Evolutionary conservation across 2,888 invertebrate species (phyloP).

Genomic region (Phortica magna): DNA sequence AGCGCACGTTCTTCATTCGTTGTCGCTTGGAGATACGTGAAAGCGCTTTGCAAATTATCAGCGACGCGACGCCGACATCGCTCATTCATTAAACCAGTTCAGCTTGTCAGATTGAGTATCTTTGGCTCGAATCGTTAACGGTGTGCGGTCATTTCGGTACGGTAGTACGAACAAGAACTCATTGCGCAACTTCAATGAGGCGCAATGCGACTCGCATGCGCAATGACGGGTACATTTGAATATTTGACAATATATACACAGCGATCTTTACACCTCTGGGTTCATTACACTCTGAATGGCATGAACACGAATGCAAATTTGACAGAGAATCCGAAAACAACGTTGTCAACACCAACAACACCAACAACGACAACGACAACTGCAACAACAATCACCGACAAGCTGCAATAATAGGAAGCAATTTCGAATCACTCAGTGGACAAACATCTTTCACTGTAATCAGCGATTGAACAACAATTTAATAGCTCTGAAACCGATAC

Average conservation of each 20-base stretch:
- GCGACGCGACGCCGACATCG: neutral
- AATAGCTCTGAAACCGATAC: conserved; percentile 17
- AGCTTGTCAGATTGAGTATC: neutral
- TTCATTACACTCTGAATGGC: neutral
- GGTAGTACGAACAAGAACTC: neutral
- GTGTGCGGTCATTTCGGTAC: neutral
- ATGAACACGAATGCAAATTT: neutral
- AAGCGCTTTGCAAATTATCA: neutral
- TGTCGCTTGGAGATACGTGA: neutral
- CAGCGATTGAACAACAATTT: conserved; percentile 2
- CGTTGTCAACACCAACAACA: neutral
- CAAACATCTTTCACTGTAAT: conserved; percentile 32
- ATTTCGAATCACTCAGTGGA: conserved; percentile 12
- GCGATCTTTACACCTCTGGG: neutral
- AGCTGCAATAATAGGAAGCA: neutral
- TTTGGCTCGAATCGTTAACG: neutral
- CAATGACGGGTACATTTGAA: neutral
- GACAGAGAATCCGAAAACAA: no score
- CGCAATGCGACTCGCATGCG: neutral
- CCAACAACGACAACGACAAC: conserved; percentile 13
- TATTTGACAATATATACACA: neutral
- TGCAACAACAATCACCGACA: conserved; percentile 24
- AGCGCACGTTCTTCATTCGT: neutral
- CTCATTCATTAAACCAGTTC: neutral
- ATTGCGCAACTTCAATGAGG: neutral